Conservation (phyloP, 2,113 vertebrate species). For the Laterallus jamaicensis region DNA sequence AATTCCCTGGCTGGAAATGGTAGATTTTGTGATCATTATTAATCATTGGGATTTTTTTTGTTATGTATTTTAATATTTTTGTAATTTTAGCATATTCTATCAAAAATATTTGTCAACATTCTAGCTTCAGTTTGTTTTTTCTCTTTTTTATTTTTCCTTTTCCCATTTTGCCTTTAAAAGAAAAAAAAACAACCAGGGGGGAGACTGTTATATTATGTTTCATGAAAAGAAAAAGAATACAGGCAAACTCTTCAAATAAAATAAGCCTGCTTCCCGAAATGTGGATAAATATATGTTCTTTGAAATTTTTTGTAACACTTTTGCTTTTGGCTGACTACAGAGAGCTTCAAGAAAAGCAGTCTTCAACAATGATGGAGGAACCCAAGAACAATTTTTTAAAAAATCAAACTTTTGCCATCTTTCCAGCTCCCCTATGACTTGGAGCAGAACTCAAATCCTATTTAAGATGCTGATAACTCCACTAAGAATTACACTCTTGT, state of each 20-base stretch:
- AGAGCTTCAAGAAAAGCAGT: neutral
- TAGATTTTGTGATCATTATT: neutral
- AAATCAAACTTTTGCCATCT: neutral
- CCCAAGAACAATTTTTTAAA: fast-evolving
- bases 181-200: fast-evolving
- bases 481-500: neutral
- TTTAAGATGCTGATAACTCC: neutral
- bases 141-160: neutral
- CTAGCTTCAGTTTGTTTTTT: neutral
- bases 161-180: neutral
- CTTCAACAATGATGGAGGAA: neutral
- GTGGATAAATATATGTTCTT: neutral
- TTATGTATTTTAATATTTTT: neutral
- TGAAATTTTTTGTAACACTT: neutral
- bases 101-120: neutral
- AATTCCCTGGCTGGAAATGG: neutral
- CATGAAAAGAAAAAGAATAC: neutral
- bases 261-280: neutral
- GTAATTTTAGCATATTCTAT: neutral
- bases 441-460: neutral
- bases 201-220: neutral
- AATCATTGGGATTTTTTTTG: neutral
- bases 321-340: neutral
- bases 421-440: neutral
- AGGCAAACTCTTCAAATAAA: neutral